These are phyloP conservation scores for Leucoma salicis DNA, from an alignment of 2,888 invertebrate species.

Conservation along the genomic window DNA sequence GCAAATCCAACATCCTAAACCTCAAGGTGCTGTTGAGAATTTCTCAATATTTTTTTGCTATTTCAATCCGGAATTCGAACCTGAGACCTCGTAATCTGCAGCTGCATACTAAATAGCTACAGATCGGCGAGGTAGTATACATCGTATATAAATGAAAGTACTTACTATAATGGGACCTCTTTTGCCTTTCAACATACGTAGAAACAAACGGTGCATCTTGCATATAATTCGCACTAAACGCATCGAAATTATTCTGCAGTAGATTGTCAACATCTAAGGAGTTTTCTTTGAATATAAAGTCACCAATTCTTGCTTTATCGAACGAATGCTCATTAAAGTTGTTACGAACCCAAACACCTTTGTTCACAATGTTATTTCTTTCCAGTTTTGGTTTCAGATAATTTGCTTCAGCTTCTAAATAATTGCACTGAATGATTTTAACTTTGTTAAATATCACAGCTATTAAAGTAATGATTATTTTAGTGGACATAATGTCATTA, in stretches of 20 bases:
- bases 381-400: constrained; percentile 48
- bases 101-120: too few relatives aligned
- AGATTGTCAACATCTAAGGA: constrained; percentile 55
- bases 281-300: constrained; percentile 55
- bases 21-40: too few relatives aligned
- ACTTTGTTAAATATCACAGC: constrained; percentile 18
- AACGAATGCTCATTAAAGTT: constrained; percentile 25
- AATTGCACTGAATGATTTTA: constrained; percentile 23
- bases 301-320: constrained; percentile 33
- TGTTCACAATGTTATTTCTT: constrained; percentile 60
- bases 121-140: too few relatives aligned
- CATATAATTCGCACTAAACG: constrained; percentile 38
- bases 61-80: too few relatives aligned
- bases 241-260: constrained; percentile 49
- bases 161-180: constrained; percentile 55
- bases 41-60: too few relatives aligned
- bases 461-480: constrained; percentile 40
- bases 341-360: constrained; percentile 56
- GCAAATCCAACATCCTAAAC: too few relatives aligned
- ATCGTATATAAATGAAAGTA: too few relatives aligned
- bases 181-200: constrained; percentile 49
- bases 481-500: constrained; percentile 49
- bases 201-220: constrained; percentile 42
- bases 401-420: constrained; percentile 38
- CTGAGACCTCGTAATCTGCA: too few relatives aligned